Evolutionary conservation across 92 coral and sea anemone species (phyloP).

Genomic region (Porites evermanni): DNA sequence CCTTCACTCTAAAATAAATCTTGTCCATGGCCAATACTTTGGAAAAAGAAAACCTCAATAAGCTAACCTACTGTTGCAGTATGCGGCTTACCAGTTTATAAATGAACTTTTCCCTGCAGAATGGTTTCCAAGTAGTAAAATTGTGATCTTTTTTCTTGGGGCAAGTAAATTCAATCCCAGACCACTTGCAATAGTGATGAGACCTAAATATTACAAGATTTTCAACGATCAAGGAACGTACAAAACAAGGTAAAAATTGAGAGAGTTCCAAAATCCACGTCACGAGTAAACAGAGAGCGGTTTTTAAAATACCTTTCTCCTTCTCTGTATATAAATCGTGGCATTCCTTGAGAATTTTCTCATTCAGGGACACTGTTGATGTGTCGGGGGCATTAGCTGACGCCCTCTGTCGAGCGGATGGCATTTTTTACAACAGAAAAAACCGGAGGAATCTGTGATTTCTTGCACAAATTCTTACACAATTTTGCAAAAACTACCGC

Average conservation of each 20-base stretch:
- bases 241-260: background rate
- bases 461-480: background rate
- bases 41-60: too few relatives aligned
- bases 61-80: too few relatives aligned
- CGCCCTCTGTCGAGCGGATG: conserved; percentile 89
- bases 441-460: background rate
- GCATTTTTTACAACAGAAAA: conserved; percentile 62
- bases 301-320: conserved; percentile 75
- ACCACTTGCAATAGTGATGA: conserved; percentile 90
- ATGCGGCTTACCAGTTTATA: conserved; percentile 82
- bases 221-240: background rate
- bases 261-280: conserved; percentile 2
- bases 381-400: conserved; percentile 97
- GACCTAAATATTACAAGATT: conserved; percentile 59
- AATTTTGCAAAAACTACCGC: conserved; percentile 6
- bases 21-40: too few relatives aligned
- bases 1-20: too few relatives aligned
- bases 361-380: conserved; percentile 85
- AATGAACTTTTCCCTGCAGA: conserved; percentile 99
- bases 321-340: conserved; percentile 93
- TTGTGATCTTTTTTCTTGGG: conserved; percentile 94
- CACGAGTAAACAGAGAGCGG: conserved; percentile 24
- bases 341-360: conserved; percentile 94
- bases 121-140: conserved; percentile 93
- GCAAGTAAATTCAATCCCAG: conserved; percentile 87